Conservation (phyloP, 2,797 vertebrate species). For the Intellagama lesueurii region DNA sequence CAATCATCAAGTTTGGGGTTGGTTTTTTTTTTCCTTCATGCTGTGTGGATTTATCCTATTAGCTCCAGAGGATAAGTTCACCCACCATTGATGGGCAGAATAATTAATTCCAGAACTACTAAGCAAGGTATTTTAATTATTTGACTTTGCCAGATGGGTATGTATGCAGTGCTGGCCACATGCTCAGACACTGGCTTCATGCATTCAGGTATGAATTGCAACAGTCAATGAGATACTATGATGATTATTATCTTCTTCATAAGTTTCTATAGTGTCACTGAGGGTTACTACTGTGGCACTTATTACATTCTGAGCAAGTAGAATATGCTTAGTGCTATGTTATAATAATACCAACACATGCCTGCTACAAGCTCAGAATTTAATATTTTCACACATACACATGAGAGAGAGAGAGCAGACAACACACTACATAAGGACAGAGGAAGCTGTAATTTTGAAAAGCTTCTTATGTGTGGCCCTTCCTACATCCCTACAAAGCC, state of each 20-base stretch:
- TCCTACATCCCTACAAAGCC: not conserved
- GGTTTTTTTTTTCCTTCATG: not conserved
- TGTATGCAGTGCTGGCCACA: not conserved
- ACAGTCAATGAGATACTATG: not conserved
- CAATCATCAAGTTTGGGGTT: not conserved
- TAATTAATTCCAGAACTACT: not conserved
- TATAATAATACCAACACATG: not conserved
- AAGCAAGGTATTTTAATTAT: not conserved
- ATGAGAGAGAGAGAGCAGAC: too few relatives aligned
- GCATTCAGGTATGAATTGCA: not conserved
- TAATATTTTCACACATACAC: not conserved
- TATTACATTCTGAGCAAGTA: not conserved
- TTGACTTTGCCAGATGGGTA: not conserved
- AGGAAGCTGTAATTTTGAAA: not conserved
- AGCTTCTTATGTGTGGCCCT: not conserved
- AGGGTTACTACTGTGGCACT: not conserved
- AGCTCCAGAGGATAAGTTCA: constrained; percentile 14
- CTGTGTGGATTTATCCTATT: constrained; percentile 9
- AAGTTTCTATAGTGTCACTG: not conserved
- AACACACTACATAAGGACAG: not conserved
- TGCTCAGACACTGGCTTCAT: not conserved
- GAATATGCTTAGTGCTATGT: not conserved
- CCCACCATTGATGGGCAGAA: not conserved
- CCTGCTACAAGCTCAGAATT: not conserved
- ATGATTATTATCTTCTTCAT: not conserved